Base-by-base conservation (phyloP, 2,113 vertebrate genomes). In the Cygnus buccinator region DNA sequence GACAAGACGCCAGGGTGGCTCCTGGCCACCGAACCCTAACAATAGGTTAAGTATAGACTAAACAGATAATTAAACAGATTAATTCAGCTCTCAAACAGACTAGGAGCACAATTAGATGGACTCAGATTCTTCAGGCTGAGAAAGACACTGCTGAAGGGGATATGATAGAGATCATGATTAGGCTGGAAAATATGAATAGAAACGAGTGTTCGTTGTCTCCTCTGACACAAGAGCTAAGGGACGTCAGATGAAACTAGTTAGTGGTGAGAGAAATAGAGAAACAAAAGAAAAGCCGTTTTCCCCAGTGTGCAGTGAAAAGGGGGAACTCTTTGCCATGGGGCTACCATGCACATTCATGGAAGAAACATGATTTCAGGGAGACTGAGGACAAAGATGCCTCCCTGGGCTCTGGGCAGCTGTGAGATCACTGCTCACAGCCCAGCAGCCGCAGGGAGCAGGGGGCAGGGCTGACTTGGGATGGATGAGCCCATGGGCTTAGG, bases 61-160 rank as follows among this genome's bases (percentile, higher is more conserved):
- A 97, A 96, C 89, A 96, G 74, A 95, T 87, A 92, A 95, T 96
- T 94, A 89, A 95, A 57, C 46, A 89, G 68, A 95, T 84, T 96
- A 91, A 89, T 95, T 95, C 73, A 54, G 65, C 52, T 94, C 62
- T 94, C 87, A 84, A 62, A 33, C 41, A 73, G 66, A 52, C 57
- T 81, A 89, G 70, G 23, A 91, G 70, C n/a, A 44, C 35, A 94
- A 94, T 87, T 95, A 91, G 91, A 94, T 48, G 74, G 54, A 26
- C 84, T 87, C 33, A 35, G 29, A 84, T 84, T 84, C 77, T 87
- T 57, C 77, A 68, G 87, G 48, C 81, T 82, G 57, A 21, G 58
- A 94, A 86, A 95, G 79, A 77, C 83, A 85, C 50, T 0, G 15
- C 89, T 71, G 76, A 95, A 95, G 62, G 87, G 81, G 58, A 68